These are phyloP conservation scores for Pollimyrus isidori DNA, from an alignment of 2,113 vertebrate genomes.

Conservation along the genomic window DNA sequence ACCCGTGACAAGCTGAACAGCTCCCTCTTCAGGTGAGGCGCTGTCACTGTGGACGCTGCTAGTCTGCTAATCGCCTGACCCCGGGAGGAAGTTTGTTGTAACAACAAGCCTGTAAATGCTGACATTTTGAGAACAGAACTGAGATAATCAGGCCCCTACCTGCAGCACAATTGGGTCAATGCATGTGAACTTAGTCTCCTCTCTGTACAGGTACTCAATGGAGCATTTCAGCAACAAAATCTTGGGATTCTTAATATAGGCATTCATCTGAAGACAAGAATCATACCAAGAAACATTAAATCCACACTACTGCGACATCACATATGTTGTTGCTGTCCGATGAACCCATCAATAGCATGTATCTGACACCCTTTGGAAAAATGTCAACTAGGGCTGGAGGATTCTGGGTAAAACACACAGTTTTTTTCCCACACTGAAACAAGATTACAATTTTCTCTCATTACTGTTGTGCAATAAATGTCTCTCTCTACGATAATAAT, in stretches of 20 bases:
- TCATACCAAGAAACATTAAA: not conserved
- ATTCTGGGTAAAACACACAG: not conserved
- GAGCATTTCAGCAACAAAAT: constrained; percentile 95
- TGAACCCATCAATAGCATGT: not conserved
- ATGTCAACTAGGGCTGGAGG: not conserved
- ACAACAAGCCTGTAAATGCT: not conserved
- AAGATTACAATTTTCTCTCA: not conserved
- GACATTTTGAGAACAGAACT: constrained; percentile 3
- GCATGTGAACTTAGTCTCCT: constrained; percentile 96
- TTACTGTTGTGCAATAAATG: not conserved
- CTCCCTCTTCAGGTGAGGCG: not conserved
- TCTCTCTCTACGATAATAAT: not conserved
- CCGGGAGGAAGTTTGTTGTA: not conserved
- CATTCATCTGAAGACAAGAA: constrained; percentile 75
- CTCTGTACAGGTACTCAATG: constrained; percentile 94
- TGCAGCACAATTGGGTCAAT: constrained; percentile 96
- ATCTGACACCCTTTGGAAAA: not conserved
- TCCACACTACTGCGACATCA: not conserved
- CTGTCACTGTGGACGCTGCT: not conserved
- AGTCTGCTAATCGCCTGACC: not conserved
- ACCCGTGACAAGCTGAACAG: not conserved
- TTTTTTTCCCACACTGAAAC: not conserved
- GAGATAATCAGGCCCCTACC: constrained; percentile 53
- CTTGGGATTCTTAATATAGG: constrained; percentile 91
- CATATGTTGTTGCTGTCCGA: not conserved